Conservation (phyloP, 2,113 vertebrate genomes). For the Oostethus manadensis region DNA sequence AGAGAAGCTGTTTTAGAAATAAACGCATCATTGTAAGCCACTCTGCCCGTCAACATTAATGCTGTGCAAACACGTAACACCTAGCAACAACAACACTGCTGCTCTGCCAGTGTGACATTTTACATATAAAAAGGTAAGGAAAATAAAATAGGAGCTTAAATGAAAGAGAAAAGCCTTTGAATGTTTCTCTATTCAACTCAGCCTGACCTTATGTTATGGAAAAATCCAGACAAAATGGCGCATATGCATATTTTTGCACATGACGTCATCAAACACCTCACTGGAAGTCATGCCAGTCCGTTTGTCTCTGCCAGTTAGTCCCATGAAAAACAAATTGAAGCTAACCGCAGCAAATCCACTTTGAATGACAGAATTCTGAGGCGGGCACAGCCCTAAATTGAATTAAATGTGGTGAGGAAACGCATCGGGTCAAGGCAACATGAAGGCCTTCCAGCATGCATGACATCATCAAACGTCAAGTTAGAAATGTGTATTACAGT, state of each 20-base stretch:
- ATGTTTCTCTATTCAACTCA: not conserved
- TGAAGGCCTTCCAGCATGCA: slow-evolving; percentile 20
- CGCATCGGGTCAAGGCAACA: slow-evolving; percentile 23
- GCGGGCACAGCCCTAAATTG: slow-evolving; percentile 3
- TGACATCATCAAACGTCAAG: slow-evolving; percentile 30
- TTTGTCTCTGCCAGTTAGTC: not conserved
- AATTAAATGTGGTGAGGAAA: slow-evolving; percentile 16
- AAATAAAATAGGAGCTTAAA: no score
- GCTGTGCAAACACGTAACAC: no score
- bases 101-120: no score
- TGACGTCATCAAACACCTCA: not conserved
- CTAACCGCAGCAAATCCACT: slow-evolving; percentile 1
- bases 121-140: no score
- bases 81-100: no score
- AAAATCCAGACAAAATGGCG: not conserved
- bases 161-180: not conserved
- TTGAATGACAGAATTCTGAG: not conserved
- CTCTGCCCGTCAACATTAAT: no score
- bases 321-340: slow-evolving; percentile 5
- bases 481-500: slow-evolving; percentile 31
- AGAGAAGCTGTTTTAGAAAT: no score
- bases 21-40: no score
- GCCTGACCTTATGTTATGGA: not conserved
- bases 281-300: not conserved
- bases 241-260: not conserved